A percentile compares a stretch with the other conserved stretches of the same genome.
Conservation (phyloP, 2,113 vertebrate genomes). For the mouse (Mus musculus) region DNA sequence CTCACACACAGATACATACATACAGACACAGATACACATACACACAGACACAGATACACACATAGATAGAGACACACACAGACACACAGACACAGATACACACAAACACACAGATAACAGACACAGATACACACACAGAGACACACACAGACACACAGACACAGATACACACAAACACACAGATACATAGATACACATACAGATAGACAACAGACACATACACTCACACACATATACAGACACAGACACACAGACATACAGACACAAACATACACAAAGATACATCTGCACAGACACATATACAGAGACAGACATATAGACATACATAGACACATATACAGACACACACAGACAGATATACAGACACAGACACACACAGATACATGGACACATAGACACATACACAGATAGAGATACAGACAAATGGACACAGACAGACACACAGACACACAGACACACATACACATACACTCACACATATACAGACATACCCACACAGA, state of each 20-base stretch:
- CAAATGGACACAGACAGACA: not conserved
- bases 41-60: not conserved
- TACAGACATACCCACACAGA: not conserved
- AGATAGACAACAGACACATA: too few relatives aligned
- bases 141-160: too few relatives aligned
- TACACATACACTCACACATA: not conserved
- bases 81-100: too few relatives aligned
- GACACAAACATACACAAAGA: not conserved
- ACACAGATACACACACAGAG: too few relatives aligned
- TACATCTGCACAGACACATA: not conserved
- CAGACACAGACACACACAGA: not conserved
- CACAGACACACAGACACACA: not conserved
- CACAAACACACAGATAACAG: too few relatives aligned
- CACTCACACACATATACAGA: too few relatives aligned
- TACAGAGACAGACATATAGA: not conserved
- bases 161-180: too few relatives aligned
- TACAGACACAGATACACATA: not conserved
- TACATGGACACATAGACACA: not conserved
- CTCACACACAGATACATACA: not conserved
- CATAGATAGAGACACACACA: too few relatives aligned
- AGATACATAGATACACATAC: too few relatives aligned
- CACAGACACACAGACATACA: not conserved
- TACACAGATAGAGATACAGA: not conserved
- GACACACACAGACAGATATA: accelerated
- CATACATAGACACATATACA: not conserved